phyloP scores from a whole-genome alignment of 2,113 vertebrate species.

The Dendropsophus ebraccatus region DNA sequence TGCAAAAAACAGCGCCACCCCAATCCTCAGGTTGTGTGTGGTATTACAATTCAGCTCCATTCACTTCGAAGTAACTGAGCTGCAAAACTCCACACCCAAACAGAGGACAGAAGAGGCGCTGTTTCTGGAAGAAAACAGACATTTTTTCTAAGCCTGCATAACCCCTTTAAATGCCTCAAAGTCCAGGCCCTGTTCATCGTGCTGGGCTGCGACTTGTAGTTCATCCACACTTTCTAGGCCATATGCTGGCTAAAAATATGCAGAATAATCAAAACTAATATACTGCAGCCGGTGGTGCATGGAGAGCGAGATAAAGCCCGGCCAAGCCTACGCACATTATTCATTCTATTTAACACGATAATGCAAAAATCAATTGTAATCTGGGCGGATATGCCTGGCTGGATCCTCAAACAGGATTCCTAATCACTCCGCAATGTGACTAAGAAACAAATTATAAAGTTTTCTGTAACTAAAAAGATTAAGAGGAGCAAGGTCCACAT shows the following conservation, averaged over 20 bases:
- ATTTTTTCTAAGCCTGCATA: no score
- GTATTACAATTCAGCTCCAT: no score
- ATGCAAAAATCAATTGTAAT: conserved; percentile 58
- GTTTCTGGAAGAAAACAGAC: no score
- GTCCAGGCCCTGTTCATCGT: neutral
- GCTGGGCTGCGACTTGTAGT: neutral
- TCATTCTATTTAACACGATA: conserved; percentile 51
- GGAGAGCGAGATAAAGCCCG: neutral
- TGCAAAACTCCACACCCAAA: no score
- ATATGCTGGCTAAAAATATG: neutral
- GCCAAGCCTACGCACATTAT: conserved; percentile 13
- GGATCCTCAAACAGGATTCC: conserved; percentile 42
- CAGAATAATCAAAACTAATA: neutral
- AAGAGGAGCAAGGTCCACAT: neutral
- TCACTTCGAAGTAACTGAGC: no score
- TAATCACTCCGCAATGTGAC: conserved; percentile 15
- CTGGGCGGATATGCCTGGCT: conserved; percentile 39
- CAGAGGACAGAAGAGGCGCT: no score
- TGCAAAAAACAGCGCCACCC: no score
- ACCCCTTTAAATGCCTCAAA: no score
- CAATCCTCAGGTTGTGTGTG: no score
- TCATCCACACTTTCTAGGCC: neutral
- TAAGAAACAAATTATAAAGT: conserved; percentile 30
- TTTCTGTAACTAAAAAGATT: neutral
- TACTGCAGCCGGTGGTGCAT: neutral